Evolutionary conservation across 2,797 vertebrate species (phyloP).

Genomic region (Lerista edwardsae): DNA sequence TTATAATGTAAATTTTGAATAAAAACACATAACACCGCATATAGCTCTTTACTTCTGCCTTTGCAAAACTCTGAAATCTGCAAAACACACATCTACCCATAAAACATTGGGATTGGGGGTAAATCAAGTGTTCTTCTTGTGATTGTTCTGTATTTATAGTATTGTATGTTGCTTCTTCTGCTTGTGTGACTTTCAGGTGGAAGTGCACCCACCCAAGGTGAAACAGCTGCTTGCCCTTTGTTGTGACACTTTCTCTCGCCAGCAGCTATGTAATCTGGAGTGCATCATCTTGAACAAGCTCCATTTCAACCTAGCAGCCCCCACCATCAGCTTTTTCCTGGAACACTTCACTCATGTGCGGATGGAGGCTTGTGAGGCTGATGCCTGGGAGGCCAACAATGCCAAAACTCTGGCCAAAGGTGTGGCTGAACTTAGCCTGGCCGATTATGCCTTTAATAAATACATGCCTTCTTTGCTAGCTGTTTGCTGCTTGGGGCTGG

Average conservation of each 20-base stretch:
- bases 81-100: too few species aligned
- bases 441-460: conserved; percentile 89
- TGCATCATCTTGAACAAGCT: conserved; percentile 88
- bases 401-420: conserved; percentile 78
- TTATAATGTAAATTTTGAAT: too few species aligned
- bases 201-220: conserved; percentile 86
- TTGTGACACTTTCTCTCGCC: conserved; percentile 85
- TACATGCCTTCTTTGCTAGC: conserved; percentile 89
- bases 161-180: not conserved
- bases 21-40: too few species aligned
- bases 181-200: conserved; percentile 80
- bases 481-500: conserved; percentile 82
- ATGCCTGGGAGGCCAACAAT: conserved; percentile 57
- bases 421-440: conserved; percentile 89
- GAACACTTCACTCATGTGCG: conserved; percentile 82
- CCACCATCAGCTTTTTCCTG: conserved; percentile 90
- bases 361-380: conserved; percentile 47
- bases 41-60: too few species aligned
- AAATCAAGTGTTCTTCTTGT: not conserved
- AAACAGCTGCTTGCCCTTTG: conserved; percentile 89
- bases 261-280: conserved; percentile 93
- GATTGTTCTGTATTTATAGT: not conserved
- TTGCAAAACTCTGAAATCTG: too few species aligned
- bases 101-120: not conserved
- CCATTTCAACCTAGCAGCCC: conserved; percentile 83